Conservation (phyloP, 2,888 invertebrate genomes). For the Pherbina coryleti region DNA sequence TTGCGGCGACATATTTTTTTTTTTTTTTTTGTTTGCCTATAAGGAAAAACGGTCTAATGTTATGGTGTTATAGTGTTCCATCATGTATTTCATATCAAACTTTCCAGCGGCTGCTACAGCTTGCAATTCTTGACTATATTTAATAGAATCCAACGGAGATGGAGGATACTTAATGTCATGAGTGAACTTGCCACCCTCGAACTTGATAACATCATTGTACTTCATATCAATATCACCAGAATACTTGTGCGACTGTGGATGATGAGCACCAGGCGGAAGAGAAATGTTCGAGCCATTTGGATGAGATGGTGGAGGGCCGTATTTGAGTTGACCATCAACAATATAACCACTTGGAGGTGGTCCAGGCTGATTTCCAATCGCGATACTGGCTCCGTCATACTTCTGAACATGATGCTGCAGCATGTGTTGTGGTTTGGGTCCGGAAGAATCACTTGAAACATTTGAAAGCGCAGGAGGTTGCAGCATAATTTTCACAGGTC, state of each 20-base stretch:
- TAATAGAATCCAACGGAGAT: constrained; percentile 63
- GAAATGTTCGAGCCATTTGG: constrained; percentile 51
- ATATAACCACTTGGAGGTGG: constrained; percentile 61
- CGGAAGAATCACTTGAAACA: background rate
- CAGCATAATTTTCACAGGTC: constrained; percentile 55
- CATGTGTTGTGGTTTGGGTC: constrained; percentile 45
- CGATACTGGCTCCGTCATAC: constrained; percentile 8
- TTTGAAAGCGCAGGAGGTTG: constrained; percentile 44
- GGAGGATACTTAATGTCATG: constrained; percentile 71
- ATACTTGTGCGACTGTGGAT: constrained; percentile 61
- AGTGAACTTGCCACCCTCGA: constrained; percentile 61
- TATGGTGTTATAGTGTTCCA: constrained; percentile 64
- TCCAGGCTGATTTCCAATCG: constrained; percentile 49
- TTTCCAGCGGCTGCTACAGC: constrained; percentile 64
- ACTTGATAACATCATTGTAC: constrained; percentile 65
- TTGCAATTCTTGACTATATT: constrained; percentile 67
- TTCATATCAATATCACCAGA: constrained; percentile 66
- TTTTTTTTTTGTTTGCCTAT: too few species aligned
- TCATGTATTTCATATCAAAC: constrained; percentile 69
- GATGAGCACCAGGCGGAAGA: constrained; percentile 44
- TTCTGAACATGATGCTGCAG: constrained; percentile 57
- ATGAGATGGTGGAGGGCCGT: constrained; percentile 55
- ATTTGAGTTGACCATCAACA: constrained; percentile 63
- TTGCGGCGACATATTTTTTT: too few species aligned
- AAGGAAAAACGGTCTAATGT: too few species aligned